These are phyloP conservation scores for Drosophila lacertosa DNA, from an alignment of 1,140 invertebrate species.

Conservation along the genomic window DNA sequence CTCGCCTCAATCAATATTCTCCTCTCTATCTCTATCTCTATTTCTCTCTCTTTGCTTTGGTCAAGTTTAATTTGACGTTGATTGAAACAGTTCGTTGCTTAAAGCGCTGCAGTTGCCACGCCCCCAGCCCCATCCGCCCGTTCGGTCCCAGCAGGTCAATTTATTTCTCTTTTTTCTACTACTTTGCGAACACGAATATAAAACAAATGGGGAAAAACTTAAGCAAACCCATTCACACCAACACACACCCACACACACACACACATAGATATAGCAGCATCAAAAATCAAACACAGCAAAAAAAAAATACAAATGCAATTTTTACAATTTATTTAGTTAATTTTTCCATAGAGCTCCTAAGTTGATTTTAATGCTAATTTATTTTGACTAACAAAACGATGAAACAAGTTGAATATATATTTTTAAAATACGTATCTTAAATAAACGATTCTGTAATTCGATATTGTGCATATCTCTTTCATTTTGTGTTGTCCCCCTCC, in stretches of 20 bases:
- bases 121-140: background rate
- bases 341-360: conserved; percentile 56
- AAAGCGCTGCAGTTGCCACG: conserved; percentile 25
- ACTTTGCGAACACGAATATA: conserved; percentile 24
- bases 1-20: conserved; percentile 4
- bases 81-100: conserved; percentile 71
- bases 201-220: conserved; percentile 29
- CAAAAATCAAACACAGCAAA: too few relatives aligned
- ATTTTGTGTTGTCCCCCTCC: conserved; percentile 58
- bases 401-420: conserved; percentile 51
- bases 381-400: conserved; percentile 53
- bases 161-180: conserved; percentile 31
- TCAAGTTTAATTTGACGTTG: conserved; percentile 78
- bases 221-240: conserved; percentile 20
- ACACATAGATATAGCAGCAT: conserved; percentile 27
- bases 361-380: conserved; percentile 74
- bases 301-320: conserved; percentile 49
- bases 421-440: conserved; percentile 61
- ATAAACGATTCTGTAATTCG: conserved; percentile 66
- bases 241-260: conserved; percentile 8
- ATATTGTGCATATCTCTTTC: conserved; percentile 53
- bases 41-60: conserved; percentile 27
- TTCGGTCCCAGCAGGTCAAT: conserved; percentile 2
- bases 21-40: background rate
- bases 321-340: conserved; percentile 66